Evolutionary conservation across 2,113 vertebrate genomes (phyloP).

Genomic region (Microcebus jonahi): DNA sequence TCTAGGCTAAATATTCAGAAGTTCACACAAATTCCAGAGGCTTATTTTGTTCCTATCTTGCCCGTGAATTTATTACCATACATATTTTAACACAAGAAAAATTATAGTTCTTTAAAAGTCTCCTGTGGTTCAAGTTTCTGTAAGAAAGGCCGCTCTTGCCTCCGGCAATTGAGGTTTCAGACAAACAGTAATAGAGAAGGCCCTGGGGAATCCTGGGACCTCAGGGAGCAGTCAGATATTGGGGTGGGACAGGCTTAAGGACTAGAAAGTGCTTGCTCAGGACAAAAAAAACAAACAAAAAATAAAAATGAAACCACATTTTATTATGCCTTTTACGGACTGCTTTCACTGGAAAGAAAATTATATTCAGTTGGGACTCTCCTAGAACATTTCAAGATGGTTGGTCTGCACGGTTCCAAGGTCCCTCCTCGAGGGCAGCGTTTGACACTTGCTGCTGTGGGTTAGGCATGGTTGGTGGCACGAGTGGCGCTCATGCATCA

Average conservation of each 20-base stretch:
- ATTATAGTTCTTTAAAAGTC: not conserved
- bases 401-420: not conserved
- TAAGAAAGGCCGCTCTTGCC: not conserved
- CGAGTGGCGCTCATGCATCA: not conserved
- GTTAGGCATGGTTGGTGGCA: not conserved
- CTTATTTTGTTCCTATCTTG: not conserved
- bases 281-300: not conserved
- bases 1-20: not conserved
- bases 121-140: not conserved
- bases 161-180: not conserved
- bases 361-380: not conserved
- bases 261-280: not conserved
- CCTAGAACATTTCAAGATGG: not conserved
- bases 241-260: not conserved
- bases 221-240: not conserved
- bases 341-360: not conserved
- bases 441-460: not conserved
- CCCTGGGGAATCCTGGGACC: not conserved
- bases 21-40: not conserved
- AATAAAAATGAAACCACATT: conserved; percentile 3
- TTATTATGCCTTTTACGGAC: not conserved
- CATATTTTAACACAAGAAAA: not conserved
- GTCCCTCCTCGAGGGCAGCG: not conserved
- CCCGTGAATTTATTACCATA: not conserved
- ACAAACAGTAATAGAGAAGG: not conserved